These are phyloP conservation scores for Urocyon cinereoargenteus DNA, from an alignment of 2,797 vertebrate genomes.

Conservation along the genomic window DNA sequence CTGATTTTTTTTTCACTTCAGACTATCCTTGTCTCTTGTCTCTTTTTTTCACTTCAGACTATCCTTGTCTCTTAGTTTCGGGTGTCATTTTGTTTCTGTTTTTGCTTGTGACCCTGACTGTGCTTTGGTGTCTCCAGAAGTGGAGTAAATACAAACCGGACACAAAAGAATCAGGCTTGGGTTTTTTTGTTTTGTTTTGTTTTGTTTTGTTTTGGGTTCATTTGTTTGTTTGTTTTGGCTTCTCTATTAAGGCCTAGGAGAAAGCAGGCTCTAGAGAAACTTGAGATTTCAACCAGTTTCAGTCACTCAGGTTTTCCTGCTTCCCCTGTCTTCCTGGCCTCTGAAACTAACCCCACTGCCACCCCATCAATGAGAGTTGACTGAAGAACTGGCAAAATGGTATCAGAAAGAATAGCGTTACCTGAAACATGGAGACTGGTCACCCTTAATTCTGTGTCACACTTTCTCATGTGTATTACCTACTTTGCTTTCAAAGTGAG, in stretches of 20 bases:
- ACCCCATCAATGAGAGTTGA: neutral
- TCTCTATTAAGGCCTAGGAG: neutral
- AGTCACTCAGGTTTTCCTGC: neutral
- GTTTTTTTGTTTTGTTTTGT: neutral
- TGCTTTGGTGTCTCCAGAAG: neutral
- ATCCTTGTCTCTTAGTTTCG: neutral
- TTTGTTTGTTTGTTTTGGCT: neutral
- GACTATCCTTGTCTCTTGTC: too few relatives aligned
- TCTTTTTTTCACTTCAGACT: neutral
- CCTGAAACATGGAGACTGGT: neutral
- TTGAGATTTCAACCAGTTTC: neutral
- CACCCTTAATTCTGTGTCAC: neutral
- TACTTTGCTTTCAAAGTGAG: neutral
- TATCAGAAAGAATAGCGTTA: neutral
- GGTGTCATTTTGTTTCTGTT: neutral
- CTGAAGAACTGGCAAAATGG: neutral
- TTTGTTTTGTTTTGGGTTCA: too few relatives aligned
- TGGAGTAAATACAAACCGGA: neutral
- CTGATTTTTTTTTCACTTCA: neutral
- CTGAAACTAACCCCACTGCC: neutral
- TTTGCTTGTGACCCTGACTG: neutral
- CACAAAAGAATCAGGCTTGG: neutral
- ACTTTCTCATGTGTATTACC: rapidly evolving
- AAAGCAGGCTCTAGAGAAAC: neutral
- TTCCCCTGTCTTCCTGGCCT: neutral